phyloP scores from a whole-genome alignment of 2,888 invertebrate species.

The Dione vanillae region DNA sequence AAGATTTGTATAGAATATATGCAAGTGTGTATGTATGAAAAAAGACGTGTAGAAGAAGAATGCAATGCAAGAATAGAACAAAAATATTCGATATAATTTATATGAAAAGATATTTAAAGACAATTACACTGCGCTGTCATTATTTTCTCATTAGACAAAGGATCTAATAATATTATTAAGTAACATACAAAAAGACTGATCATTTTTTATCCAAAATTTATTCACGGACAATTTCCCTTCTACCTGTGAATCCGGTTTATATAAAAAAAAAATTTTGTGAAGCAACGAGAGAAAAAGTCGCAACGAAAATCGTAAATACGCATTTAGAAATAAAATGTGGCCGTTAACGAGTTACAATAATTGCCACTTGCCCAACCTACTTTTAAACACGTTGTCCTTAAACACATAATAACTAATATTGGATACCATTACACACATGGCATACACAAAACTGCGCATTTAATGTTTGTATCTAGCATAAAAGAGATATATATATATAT shows the following conservation, averaged over 20 bases:
- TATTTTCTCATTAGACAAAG: slow-evolving; percentile 29
- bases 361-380: slow-evolving; percentile 27
- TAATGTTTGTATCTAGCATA: slow-evolving; percentile 13
- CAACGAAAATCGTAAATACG: slow-evolving; percentile 6
- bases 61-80: not conserved
- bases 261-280: slow-evolving; percentile 10
- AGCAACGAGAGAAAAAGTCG: not conserved
- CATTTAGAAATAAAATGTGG: slow-evolving; percentile 23
- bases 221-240: slow-evolving; percentile 8
- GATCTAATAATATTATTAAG: slow-evolving; percentile 17
- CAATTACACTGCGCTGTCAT: slow-evolving; percentile 21
- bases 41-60: no score
- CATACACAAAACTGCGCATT: slow-evolving; percentile 1
- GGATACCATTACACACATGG: slow-evolving; percentile 24
- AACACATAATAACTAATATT: slow-evolving; percentile 27
- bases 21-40: no score
- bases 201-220: slow-evolving; percentile 20
- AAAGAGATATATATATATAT: not conserved
- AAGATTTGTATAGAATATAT: no score
- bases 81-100: not conserved
- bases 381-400: slow-evolving; percentile 37
- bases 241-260: slow-evolving; percentile 23
- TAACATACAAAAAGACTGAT: slow-evolving; percentile 16
- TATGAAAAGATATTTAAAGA: not conserved
- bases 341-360: slow-evolving; percentile 19